Base-by-base conservation (phyloP, 2,888 invertebrate genomes). In the Belgica antarctica region DNA sequence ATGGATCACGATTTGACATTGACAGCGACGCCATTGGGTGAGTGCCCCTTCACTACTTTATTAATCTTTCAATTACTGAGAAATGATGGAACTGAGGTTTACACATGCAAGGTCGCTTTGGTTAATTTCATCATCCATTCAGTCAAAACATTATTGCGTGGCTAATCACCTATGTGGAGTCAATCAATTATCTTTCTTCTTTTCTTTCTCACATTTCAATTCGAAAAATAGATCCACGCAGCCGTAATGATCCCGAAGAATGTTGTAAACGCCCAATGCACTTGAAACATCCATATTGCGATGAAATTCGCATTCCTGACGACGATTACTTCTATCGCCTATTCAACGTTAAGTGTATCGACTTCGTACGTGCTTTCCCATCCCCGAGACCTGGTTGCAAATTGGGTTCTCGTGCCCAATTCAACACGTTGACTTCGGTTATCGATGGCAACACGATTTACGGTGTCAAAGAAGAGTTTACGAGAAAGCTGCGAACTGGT, bases 1-100 rank as follows among this genome's bases (percentile, higher is more conserved):
- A 92, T 94, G 87, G 94, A 94, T 81, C 94, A 95, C 82, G 94
- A 94, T 79, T 92, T 91, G 75, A 94, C 94, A 3, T 84, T 94
- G 41, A 93, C 93, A 70, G 94, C 86, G 73, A 94, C 93, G 25
- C 92, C 94, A 52, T 82, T 94, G 73, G 93, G 93, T 93, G 82
- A 81, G 81, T 73, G 25, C 24, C 10, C 31, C 3, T 41, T 24
- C 25, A 31, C 15, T 59, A 22, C 1, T 41, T 19, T 62, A 31
- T 46, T n/a, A 28, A 63, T 27, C 1, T 66, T 68, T 19, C 2
- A 19, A 41, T 41, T 19, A 31, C 62, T 8, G 15, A n/a, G 46
- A 46, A n/a, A 15, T 46, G n/a, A 28, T 47, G 47, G 57, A 66
- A 66, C 4, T 15, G 46, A 7, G 46, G 12, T 46, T 46, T n/a